phyloP scores from a whole-genome alignment of 2,797 vertebrate genomes.

The Cirrhinus molitorella region DNA sequence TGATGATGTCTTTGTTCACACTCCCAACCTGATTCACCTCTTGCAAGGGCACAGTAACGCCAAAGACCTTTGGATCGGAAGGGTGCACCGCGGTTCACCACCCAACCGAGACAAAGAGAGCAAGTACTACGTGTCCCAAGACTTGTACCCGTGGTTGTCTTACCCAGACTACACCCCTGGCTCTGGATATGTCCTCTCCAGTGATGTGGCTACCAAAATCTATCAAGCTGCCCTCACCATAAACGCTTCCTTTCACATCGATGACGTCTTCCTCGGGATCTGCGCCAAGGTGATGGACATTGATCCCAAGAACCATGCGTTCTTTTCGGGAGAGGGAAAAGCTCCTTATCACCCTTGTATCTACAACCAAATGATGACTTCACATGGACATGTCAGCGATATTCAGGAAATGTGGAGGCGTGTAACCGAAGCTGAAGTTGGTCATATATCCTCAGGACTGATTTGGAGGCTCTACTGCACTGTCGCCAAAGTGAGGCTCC shows the following conservation, averaged over 20 bases:
- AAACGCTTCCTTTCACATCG: conserved; percentile 93
- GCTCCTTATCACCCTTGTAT: conserved; percentile 91
- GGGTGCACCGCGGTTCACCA: conserved; percentile 88
- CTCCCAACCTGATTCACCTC: conserved; percentile 92
- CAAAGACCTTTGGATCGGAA: conserved; percentile 91
- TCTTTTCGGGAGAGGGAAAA: conserved; percentile 93
- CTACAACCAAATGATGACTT: conserved; percentile 95
- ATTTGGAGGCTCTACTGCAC: conserved; percentile 86
- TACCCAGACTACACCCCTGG: conserved; percentile 98
- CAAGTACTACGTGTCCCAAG: conserved; percentile 92
- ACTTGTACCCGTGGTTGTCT: conserved; percentile 92
- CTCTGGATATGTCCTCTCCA: conserved; percentile 90
- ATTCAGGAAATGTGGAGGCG: conserved; percentile 86
- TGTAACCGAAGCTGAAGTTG: conserved; percentile 84
- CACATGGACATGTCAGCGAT: conserved; percentile 90
- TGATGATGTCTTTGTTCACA: conserved; percentile 95
- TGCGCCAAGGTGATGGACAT: conserved; percentile 89
- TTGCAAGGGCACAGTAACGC: conserved; percentile 79
- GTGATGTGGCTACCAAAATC: conserved; percentile 87
- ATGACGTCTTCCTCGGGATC: conserved; percentile 98
- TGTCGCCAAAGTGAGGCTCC: conserved; percentile 83
- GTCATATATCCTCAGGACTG: conserved; percentile 78
- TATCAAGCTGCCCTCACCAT: conserved; percentile 88
- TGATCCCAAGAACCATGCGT: conserved; percentile 87
- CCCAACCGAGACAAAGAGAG: conserved; percentile 86